Conservation (phyloP, 2,888 invertebrate genomes). For the Pachycephus smyrnensis region DNA sequence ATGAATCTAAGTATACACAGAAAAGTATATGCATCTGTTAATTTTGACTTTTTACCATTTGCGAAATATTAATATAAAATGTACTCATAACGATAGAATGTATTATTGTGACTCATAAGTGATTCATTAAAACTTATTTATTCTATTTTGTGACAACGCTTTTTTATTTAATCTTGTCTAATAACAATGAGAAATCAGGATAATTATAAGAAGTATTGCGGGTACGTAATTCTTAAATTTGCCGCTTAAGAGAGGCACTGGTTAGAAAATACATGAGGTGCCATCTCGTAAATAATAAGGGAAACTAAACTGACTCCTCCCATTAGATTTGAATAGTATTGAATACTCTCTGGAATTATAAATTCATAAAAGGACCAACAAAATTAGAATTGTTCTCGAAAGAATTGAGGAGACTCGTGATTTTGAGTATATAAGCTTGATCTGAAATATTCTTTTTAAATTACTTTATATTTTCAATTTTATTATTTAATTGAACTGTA, state of each 20-base stretch:
- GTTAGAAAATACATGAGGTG: neutral
- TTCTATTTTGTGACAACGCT: neutral
- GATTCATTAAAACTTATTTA: neutral
- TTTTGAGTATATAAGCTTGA: no score
- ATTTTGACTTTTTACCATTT: neutral
- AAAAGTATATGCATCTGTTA: neutral
- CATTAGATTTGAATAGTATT: neutral
- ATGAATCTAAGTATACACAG: neutral
- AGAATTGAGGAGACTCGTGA: no score
- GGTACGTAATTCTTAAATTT: neutral
- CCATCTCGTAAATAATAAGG: neutral
- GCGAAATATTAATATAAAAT: neutral
- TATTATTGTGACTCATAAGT: neutral
- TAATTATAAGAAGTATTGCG: neutral
- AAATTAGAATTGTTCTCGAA: no score
- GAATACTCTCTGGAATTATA: no score
- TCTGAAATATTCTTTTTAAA: no score
- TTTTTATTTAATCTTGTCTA: neutral
- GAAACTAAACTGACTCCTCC: neutral
- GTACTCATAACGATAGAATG: neutral
- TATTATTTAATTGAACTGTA: no score
- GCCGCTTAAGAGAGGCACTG: neutral
- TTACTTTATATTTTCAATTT: no score
- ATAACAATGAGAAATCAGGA: neutral
- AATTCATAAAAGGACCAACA: no score